These are phyloP conservation scores for Gulo gulo DNA, from an alignment of 2,113 vertebrate species.

Conservation along the genomic window DNA sequence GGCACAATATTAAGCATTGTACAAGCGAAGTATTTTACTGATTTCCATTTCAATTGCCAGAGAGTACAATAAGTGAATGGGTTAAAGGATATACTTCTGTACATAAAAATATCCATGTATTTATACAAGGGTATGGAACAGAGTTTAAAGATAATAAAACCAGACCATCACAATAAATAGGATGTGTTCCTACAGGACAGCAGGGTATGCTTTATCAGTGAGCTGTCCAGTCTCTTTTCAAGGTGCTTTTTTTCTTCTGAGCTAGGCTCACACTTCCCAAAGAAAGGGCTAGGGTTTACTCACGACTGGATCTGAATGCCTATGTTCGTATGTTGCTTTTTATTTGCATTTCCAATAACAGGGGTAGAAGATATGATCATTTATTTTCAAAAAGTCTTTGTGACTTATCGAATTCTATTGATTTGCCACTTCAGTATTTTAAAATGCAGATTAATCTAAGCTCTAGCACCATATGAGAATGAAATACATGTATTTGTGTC, in stretches of 20 bases:
- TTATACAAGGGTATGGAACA: slow-evolving; percentile 74
- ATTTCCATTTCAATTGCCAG: slow-evolving; percentile 77
- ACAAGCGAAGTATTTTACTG: slow-evolving; percentile 85
- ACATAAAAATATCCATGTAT: slow-evolving; percentile 81
- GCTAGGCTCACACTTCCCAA: slow-evolving; percentile 16
- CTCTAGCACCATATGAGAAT: slow-evolving; percentile 74
- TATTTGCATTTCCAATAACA: slow-evolving; percentile 50
- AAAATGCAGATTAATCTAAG: slow-evolving; percentile 65
- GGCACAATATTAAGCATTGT: slow-evolving; percentile 84
- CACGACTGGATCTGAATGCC: slow-evolving; percentile 40
- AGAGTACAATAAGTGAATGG: slow-evolving; percentile 78
- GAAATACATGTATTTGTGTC: slow-evolving; percentile 72
- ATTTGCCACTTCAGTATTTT: slow-evolving; percentile 57
- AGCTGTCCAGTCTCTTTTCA: background rate
- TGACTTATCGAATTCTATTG: slow-evolving; percentile 45
- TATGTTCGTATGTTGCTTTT: background rate
- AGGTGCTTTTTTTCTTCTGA: slow-evolving; percentile 48
- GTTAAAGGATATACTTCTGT: slow-evolving; percentile 80
- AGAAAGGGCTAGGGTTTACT: background rate
- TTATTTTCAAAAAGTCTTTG: slow-evolving; percentile 41
- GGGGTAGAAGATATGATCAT: slow-evolving; percentile 43
- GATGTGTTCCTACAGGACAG: slow-evolving; percentile 37
- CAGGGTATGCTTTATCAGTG: background rate
- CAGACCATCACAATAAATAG: slow-evolving; percentile 69
- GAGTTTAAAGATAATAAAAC: slow-evolving; percentile 56